phyloP scores from a whole-genome alignment of 2,113 vertebrate species.

The Apistogramma diplotaenia region DNA sequence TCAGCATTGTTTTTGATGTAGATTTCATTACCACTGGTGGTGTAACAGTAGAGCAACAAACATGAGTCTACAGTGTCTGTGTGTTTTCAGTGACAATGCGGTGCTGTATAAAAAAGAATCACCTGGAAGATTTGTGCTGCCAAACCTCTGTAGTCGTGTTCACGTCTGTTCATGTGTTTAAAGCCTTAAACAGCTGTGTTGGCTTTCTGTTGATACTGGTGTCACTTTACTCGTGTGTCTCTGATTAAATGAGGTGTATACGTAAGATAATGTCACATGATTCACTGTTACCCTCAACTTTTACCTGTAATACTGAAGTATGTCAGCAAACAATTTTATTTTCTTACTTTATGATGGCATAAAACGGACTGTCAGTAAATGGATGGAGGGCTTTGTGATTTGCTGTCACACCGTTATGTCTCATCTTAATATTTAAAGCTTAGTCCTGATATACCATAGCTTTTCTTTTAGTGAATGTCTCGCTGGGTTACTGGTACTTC shows the following conservation, averaged over 20 bases:
- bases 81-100: constrained; percentile 21
- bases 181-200: constrained; percentile 52
- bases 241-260: constrained; percentile 36
- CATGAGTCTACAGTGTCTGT: neutral
- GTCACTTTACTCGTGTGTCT: constrained; percentile 24
- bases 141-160: constrained; percentile 31
- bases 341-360: neutral
- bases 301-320: neutral
- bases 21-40: neutral
- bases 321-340: neutral
- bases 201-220: constrained; percentile 31
- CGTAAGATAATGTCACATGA: constrained; percentile 24
- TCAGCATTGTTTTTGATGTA: neutral
- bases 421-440: neutral
- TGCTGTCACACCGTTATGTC: neutral
- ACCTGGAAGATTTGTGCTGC: constrained; percentile 30
- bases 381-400: neutral
- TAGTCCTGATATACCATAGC: neutral
- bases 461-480: constrained; percentile 13
- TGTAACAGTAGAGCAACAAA: constrained; percentile 1
- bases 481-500: neutral
- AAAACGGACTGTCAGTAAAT: neutral
- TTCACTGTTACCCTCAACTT: constrained; percentile 4
- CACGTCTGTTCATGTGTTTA: constrained; percentile 31
- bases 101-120: neutral